Conservation (phyloP, 2,113 vertebrate species). For the Nothoprocta pentlandii region DNA sequence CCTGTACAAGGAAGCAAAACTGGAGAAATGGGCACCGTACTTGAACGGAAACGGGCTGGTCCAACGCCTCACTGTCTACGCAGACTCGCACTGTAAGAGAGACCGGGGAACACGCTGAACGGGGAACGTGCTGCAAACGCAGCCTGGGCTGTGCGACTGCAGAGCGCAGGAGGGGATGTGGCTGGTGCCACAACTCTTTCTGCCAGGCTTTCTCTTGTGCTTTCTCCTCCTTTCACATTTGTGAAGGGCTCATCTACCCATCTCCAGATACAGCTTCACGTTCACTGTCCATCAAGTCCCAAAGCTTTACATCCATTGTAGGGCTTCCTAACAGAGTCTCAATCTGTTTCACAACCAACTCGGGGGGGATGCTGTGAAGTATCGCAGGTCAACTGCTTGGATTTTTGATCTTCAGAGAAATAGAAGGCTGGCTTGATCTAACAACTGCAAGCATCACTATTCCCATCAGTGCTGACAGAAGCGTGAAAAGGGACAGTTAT, state of each 20-base stretch:
- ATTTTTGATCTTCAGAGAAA: neutral
- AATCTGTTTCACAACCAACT: neutral
- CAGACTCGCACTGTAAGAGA: slow-evolving; percentile 84
- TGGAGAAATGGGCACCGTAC: slow-evolving; percentile 85
- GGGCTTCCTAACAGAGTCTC: neutral
- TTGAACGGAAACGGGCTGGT: slow-evolving; percentile 81
- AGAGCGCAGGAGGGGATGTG: neutral
- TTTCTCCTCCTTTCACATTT: neutral
- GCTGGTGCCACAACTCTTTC: neutral
- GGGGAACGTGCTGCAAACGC: neutral
- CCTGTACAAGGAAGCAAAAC: slow-evolving; percentile 81
- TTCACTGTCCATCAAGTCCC: neutral
- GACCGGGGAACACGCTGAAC: fast-evolving
- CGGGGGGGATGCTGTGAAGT: neutral
- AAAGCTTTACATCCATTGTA: neutral
- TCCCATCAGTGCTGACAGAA: neutral
- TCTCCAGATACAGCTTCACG: fast-evolving
- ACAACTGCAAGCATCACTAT: neutral
- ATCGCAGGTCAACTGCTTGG: neutral
- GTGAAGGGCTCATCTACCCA: neutral
- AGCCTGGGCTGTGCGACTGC: neutral
- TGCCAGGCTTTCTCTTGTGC: neutral
- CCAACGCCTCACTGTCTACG: slow-evolving; percentile 80
- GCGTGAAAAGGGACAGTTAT: neutral
- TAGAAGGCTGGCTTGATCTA: neutral